Evolutionary conservation across 2,888 invertebrate genomes (phyloP).

Genomic region (Augiades crinisus): DNA sequence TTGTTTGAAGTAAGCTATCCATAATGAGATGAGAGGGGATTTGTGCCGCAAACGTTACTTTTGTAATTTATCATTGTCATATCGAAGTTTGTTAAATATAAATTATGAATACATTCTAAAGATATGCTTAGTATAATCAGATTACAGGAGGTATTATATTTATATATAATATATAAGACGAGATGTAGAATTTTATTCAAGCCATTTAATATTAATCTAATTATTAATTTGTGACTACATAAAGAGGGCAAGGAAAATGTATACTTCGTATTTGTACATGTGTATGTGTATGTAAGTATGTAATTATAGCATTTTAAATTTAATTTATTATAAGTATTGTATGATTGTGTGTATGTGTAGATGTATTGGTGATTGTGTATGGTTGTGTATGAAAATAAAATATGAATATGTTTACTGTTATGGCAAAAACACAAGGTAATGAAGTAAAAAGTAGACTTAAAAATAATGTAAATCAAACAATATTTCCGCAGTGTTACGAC

Average conservation of each 20-base stretch:
- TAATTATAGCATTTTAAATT: neutral
- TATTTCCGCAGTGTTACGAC: conserved; percentile 10
- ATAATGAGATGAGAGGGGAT: neutral
- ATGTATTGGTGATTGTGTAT: conserved; percentile 1
- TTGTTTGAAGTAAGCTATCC: neutral
- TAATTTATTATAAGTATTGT: neutral
- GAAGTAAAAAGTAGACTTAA: neutral
- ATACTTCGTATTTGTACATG: neutral
- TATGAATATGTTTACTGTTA: neutral
- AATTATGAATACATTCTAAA: too few species aligned
- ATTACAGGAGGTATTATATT: too few species aligned
- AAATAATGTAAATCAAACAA: conserved; percentile 29
- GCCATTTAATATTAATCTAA: too few species aligned
- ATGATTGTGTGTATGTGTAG: conserved; percentile 18
- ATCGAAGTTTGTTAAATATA: too few species aligned
- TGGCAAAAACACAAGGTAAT: neutral
- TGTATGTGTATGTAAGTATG: neutral
- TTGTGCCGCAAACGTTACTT: too few species aligned
- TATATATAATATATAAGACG: too few species aligned
- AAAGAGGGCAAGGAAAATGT: neutral
- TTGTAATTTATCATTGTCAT: too few species aligned
- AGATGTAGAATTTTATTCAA: too few species aligned
- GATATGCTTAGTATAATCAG: too few species aligned
- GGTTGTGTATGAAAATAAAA: neutral
- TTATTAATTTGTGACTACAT: too few species aligned